Conservation (phyloP, 2,888 invertebrate species). For the Eledone cirrhosa region DNA sequence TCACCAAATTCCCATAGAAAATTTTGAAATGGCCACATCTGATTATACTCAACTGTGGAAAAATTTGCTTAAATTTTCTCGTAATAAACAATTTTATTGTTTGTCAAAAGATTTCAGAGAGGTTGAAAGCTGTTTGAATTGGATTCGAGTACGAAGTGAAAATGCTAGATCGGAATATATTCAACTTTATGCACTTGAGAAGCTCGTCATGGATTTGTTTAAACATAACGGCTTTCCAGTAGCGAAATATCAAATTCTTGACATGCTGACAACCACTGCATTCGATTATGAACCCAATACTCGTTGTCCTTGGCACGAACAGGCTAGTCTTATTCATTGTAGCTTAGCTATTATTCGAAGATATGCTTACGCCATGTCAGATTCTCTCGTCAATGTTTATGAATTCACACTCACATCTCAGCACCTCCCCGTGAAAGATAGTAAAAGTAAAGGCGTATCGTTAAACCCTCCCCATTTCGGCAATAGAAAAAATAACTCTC, state of each 20-base stretch:
- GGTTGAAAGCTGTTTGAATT: slow-evolving; percentile 45
- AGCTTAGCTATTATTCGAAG: slow-evolving; percentile 49
- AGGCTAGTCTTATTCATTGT: slow-evolving; percentile 51
- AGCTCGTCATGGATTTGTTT: slow-evolving; percentile 46
- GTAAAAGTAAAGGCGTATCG: slow-evolving; percentile 4
- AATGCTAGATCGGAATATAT: slow-evolving; percentile 42
- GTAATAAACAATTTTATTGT: not conserved
- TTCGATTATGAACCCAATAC: slow-evolving; percentile 53
- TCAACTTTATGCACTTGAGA: slow-evolving; percentile 50
- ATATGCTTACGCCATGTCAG: slow-evolving; percentile 51
- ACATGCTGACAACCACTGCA: slow-evolving; percentile 43
- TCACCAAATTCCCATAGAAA: slow-evolving; percentile 55
- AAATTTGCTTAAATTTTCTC: slow-evolving; percentile 38
- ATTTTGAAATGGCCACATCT: slow-evolving; percentile 47
- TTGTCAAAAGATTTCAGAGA: slow-evolving; percentile 33
- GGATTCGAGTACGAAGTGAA: slow-evolving; percentile 44
- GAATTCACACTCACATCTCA: slow-evolving; percentile 44
- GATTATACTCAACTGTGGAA: slow-evolving; percentile 53
- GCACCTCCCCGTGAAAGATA: slow-evolving; percentile 43
- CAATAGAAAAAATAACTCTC: not conserved
- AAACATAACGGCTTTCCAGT: slow-evolving; percentile 41
- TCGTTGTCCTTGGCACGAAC: slow-evolving; percentile 54
- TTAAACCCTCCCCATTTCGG: slow-evolving; percentile 1
- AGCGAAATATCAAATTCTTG: slow-evolving; percentile 40
- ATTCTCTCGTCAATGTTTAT: slow-evolving; percentile 41